Conservation (phyloP, 2,113 vertebrate genomes). For the Tyrannus savana region DNA sequence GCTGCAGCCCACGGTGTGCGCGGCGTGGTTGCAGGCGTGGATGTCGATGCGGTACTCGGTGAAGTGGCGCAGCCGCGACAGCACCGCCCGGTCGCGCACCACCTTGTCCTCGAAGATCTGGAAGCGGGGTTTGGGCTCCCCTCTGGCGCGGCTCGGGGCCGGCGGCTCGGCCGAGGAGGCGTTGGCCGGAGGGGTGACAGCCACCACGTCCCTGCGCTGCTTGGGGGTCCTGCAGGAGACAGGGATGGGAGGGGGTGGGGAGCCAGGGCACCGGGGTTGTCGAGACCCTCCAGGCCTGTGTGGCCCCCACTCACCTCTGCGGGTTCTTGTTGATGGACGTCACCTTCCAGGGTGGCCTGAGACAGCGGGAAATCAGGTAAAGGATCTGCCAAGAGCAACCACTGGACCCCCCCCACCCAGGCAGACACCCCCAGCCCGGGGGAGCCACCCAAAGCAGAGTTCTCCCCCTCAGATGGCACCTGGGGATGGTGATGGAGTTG, state of each 20-base stretch:
- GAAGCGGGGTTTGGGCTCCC: conserved; percentile 11
- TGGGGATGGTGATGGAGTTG: conserved; percentile 82
- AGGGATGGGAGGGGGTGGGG: rapidly evolving
- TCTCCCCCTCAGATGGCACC: not conserved
- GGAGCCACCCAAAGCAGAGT: not conserved
- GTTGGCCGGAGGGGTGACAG: not conserved
- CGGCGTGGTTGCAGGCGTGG: conserved; percentile 83
- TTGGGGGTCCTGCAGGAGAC: not conserved
- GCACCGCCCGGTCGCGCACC: conserved; percentile 71
- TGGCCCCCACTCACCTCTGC: conserved; percentile 63
- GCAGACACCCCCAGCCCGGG: not conserved
- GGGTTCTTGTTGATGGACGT: conserved; percentile 74
- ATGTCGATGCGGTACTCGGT: conserved; percentile 84
- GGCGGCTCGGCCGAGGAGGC: not conserved
- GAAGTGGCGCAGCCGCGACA: conserved; percentile 78
- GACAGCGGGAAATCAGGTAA: not conserved
- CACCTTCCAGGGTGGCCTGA: conserved; percentile 82
- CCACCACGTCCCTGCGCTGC: conserved; percentile 38
- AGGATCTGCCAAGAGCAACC: not conserved
- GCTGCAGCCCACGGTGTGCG: conserved; percentile 80
- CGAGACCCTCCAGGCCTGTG: not conserved
- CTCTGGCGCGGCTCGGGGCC: rapidly evolving
- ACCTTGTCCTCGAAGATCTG: conserved; percentile 82
- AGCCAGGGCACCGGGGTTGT: rapidly evolving
- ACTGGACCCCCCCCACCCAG: rapidly evolving